A percentile compares a stretch with the other conserved stretches of the same genome.
Evolutionary conservation across 2,797 vertebrate species (phyloP).

Genomic region (Oophaga sylvatica): DNA sequence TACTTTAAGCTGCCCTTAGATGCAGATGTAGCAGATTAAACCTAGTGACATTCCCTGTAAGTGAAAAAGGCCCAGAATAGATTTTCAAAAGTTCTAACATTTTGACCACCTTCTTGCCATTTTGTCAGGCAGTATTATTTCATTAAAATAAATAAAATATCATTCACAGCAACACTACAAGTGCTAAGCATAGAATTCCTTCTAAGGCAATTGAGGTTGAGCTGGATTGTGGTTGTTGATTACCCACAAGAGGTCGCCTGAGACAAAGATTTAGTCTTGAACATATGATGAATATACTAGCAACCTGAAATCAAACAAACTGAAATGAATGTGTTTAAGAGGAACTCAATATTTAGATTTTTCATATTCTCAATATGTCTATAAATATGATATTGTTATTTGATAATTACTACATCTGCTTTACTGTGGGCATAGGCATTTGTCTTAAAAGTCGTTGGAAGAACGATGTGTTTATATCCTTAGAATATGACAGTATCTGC

Average conservation of each 20-base stretch:
- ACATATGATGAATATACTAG: background rate
- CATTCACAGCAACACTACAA: background rate
- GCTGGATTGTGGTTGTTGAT: background rate
- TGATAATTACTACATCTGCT: background rate
- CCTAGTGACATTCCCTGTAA: no score
- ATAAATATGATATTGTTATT: background rate
- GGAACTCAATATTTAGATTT: background rate
- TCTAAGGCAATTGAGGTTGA: background rate
- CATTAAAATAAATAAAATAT: background rate
- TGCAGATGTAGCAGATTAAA: no score
- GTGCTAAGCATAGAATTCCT: background rate
- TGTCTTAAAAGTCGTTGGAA: background rate
- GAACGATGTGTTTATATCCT: background rate
- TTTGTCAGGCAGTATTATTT: background rate
- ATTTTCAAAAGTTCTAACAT: background rate
- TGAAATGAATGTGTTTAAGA: background rate
- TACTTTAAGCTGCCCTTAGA: no score
- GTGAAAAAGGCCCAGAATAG: background rate
- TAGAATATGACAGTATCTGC: background rate
- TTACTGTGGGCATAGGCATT: background rate
- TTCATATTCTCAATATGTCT: background rate
- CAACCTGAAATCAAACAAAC: no score
- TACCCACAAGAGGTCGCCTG: conserved; percentile 15
- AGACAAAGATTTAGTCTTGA: background rate
- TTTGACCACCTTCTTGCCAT: background rate